Base-by-base conservation (phyloP, 2,797 vertebrate genomes). In the Characodon lateralis region DNA sequence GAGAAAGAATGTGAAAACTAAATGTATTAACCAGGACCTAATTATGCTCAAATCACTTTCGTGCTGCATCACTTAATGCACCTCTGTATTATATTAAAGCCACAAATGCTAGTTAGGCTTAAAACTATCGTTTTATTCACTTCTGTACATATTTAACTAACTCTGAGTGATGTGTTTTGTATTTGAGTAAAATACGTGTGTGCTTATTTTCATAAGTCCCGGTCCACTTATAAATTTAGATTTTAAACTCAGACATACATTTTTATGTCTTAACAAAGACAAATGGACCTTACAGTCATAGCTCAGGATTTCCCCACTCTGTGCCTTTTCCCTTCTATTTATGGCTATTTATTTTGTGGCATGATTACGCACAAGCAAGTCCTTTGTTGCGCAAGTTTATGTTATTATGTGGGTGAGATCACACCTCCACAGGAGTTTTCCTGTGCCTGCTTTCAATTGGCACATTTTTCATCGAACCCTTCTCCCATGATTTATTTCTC, bases 401-500 rank as follows among this genome's bases (percentile, higher is more conserved):
- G 85, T 82, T 88, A 92, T 93, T 84, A 79, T 79, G 73, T 86
- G 90, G 85, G 90, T 90, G 89, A 91, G 91, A 90, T 93, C 89
- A 89, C 92, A 93, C 90, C 90, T 94, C 91, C 83, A 78, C 91
- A 39, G 90, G 91, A 90, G 85, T 79, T 86, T 89, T 83, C 88
- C 85, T 83, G 88, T 74, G 89, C 85, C 80, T 85, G 91, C 88
- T 92, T 90, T 82, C 89, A 86, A 73, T 91, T 93, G 91, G 92
- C 90, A 83, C 72, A 72, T 84, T 86, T 82, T 78, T 88, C 82
- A 73, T 69, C 79, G 7, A 70, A 63, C 82, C 79, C 24, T 76
- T 72, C 80, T 80, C 48, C 5, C 76, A 48, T 66, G 78, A 78
- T 84, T 85, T 83, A 80, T 78, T 50, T 65, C 53, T 58, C 69